Evolutionary conservation across 2,888 invertebrate genomes (phyloP).

Genomic region (Strigamia transsilvanica): DNA sequence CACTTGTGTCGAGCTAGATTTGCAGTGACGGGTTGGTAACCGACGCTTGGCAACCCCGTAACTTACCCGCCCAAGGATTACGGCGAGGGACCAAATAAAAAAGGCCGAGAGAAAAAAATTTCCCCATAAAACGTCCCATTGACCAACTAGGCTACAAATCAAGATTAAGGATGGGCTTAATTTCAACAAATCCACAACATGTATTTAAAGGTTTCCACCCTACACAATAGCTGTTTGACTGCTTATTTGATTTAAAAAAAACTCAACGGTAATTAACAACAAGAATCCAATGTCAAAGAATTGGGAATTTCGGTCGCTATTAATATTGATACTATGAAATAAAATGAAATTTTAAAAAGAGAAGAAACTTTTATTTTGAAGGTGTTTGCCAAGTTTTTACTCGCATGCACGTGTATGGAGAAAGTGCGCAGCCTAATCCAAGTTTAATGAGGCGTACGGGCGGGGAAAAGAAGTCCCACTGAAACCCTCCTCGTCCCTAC

Average conservation of each 20-base stretch:
- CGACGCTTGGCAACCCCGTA: conserved; percentile 48
- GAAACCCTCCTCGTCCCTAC: conserved; percentile 7
- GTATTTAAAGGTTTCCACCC: neutral
- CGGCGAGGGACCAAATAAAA: conserved; percentile 11
- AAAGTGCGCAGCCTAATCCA: conserved; percentile 48
- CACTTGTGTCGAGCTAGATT: conserved; percentile 40
- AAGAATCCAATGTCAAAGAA: too few relatives aligned
- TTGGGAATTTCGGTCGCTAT: too few relatives aligned
- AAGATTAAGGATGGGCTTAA: conserved; percentile 22
- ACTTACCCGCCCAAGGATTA: conserved; percentile 45
- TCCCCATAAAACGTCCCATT: conserved; percentile 33
- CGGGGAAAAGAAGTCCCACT: conserved; percentile 39
- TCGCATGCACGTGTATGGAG: conserved; percentile 20
- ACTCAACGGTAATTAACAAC: too few relatives aligned
- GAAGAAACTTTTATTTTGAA: neutral
- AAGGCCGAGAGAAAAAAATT: neutral
- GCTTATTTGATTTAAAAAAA: too few relatives aligned
- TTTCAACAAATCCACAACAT: conserved; percentile 35
- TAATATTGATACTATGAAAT: neutral
- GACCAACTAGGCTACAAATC: conserved; percentile 20
- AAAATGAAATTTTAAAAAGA: neutral
- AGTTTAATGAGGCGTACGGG: conserved; percentile 49
- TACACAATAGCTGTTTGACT: too few relatives aligned
- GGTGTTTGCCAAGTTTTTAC: conserved; percentile 40
- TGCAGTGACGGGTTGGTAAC: conserved; percentile 47